Conservation (phyloP, 2,888 invertebrate genomes). For the Chesias legatella region DNA sequence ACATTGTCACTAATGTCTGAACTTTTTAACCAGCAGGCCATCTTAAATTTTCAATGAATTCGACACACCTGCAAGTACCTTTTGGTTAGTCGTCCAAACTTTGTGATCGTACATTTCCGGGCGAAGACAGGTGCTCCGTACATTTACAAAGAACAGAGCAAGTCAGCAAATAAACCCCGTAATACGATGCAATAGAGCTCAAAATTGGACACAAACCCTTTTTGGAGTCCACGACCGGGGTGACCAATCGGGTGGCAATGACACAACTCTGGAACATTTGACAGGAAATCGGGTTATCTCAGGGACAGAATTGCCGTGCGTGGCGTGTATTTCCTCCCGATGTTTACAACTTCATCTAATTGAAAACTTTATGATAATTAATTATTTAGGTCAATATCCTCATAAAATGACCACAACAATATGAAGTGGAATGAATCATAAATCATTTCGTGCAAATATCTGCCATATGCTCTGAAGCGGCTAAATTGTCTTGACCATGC, state of each 20-base stretch:
- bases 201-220: conserved; percentile 10
- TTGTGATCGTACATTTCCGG: conserved; percentile 13
- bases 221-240: conserved; percentile 12
- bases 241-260: conserved; percentile 16
- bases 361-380: conserved; percentile 18
- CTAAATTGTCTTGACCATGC: neutral
- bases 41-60: conserved; percentile 1
- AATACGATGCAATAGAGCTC: conserved; percentile 2
- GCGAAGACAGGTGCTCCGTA: conserved; percentile 10
- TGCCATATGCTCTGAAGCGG: neutral
- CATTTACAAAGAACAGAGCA: neutral
- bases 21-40: neutral
- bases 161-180: neutral
- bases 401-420: neutral
- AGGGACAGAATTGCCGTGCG: conserved; percentile 47
- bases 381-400: no score
- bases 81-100: conserved; percentile 7
- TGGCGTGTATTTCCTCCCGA: conserved; percentile 42
- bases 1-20: no score
- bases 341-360: conserved; percentile 42
- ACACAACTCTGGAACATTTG: conserved; percentile 39
- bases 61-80: conserved; percentile 10
- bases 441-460: conserved; percentile 28
- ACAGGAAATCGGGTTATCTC: conserved; percentile 69
- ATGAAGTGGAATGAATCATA: conserved; percentile 21